Evolutionary conservation across 2,113 vertebrate genomes (phyloP), one percentile per base, ranked within the genome.

Genomic region (Actenoides lindsayi): DNA sequence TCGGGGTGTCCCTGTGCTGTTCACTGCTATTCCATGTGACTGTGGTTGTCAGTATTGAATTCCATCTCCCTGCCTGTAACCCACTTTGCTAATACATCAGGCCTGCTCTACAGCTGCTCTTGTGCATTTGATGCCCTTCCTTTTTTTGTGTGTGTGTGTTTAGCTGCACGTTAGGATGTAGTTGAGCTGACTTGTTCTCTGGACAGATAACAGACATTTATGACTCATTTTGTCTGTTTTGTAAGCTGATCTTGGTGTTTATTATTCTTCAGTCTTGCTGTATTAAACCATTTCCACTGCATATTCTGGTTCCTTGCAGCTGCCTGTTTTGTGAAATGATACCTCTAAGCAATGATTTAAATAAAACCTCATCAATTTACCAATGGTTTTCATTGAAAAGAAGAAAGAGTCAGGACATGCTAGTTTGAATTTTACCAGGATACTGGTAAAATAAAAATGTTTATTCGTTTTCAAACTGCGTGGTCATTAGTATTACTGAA

Each of bases 31-130:
- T 91, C 65, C 84, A 59, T 48, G 78, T 97, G 94, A 91, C 73
- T 94, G 74, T 20, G 35, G 59, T 73, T 94, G 64, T 92, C 19
- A 25, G 77, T 94, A 92, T 87, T 91, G 93, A 56, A 91, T 95
- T 94, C 84, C 60, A 64, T 89, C 74, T 94, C 0, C 0, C 51
- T 94, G 89, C 65, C 59, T 76, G 31, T 76, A 96, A 84, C 60
- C 42, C 64, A 42, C 65, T 95, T 94, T 51, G 89, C 73, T 87
- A 8, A 89, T 74, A 16, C 13, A 81, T 46, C 64, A 48, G 73
- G 13, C 74, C 89, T 51, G 31, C 51, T 83, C 60, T 67, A 8
- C 80, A 78, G 75, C 71, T 89, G 73, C 70, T 62, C 50, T 23
- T 91, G 62, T 42, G 74, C 80, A 5, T 93, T 96, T 94, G 60